Conservation (phyloP, 1,140 invertebrate species). For the Popillia japonica region DNA sequence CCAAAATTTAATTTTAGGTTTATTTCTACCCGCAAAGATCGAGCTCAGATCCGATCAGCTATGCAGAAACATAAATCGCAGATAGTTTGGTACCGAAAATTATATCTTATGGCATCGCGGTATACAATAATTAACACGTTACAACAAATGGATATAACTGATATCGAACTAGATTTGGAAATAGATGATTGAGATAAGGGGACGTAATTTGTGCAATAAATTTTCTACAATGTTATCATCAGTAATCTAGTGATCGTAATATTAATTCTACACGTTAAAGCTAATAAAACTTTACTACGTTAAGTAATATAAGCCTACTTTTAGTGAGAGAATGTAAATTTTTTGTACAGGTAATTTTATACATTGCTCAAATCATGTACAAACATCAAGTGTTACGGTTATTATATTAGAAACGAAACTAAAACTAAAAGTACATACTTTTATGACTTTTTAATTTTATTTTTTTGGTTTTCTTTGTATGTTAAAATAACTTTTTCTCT, state of each 20-base stretch:
- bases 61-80: constrained; percentile 89
- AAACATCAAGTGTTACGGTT: background rate
- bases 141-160: constrained; percentile 72
- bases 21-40: constrained; percentile 67
- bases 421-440: background rate
- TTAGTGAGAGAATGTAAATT: constrained; percentile 14
- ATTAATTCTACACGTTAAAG: background rate
- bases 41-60: constrained; percentile 70
- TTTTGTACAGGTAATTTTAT: constrained; percentile 34
- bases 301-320: constrained; percentile 18
- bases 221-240: background rate
- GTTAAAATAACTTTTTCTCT: too few relatives aligned
- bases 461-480: background rate
- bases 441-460: background rate
- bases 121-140: constrained; percentile 91
- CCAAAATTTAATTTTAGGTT: constrained; percentile 60
- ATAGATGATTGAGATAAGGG: constrained; percentile 66
- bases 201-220: background rate
- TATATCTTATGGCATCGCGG: constrained; percentile 90
- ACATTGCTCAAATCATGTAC: constrained; percentile 31
- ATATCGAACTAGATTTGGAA: constrained; percentile 78
- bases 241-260: background rate
- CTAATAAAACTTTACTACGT: background rate
- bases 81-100: constrained; percentile 89
- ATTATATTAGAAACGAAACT: background rate